A percentile compares a stretch with the other conserved stretches of the same genome.
phyloP scores from a whole-genome alignment of 2,888 invertebrate species.

The Perdita meconis region DNA sequence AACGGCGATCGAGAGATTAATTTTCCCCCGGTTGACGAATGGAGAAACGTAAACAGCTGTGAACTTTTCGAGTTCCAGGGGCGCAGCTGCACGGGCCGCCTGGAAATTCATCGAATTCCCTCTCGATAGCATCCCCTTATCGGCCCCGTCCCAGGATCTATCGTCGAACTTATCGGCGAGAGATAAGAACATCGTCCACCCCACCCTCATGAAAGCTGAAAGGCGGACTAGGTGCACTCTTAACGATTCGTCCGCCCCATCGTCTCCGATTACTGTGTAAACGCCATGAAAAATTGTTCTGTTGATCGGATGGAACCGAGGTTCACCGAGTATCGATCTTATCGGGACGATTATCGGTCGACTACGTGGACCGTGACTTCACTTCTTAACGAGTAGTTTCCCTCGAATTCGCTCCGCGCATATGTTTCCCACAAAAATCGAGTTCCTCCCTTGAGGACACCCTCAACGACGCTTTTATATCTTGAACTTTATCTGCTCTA shows the following conservation, averaged over 20 bases:
- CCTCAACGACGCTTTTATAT: neutral
- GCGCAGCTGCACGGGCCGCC: slow-evolving; percentile 19
- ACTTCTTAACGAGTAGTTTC: slow-evolving; percentile 26
- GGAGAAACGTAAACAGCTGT: slow-evolving; percentile 18
- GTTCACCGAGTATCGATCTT: slow-evolving; percentile 35
- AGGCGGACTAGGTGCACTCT: slow-evolving; percentile 42
- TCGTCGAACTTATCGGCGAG: slow-evolving; percentile 56
- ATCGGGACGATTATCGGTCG: slow-evolving; percentile 55
- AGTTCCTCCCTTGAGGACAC: neutral
- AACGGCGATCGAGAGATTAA: too few relatives aligned
- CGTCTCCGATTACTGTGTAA: slow-evolving; percentile 53
- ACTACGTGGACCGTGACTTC: slow-evolving; percentile 13
- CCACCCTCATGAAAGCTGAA: slow-evolving; percentile 28
- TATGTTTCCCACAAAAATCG: slow-evolving; percentile 8
- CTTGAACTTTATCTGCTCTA: neutral
- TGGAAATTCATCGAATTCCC: slow-evolving; percentile 47
- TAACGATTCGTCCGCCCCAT: slow-evolving; percentile 56
- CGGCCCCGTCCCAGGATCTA: slow-evolving; percentile 47
- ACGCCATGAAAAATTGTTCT: slow-evolving; percentile 62
- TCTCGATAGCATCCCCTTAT: slow-evolving; percentile 63
- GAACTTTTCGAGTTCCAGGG: slow-evolving; percentile 1
- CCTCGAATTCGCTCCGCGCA: slow-evolving; percentile 24
- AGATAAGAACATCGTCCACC: slow-evolving; percentile 59
- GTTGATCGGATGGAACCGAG: slow-evolving; percentile 48
- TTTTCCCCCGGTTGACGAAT: neutral